These are phyloP conservation scores for Onychomys arenicola DNA, from an alignment of 2,797 vertebrate species.

Conservation along the genomic window DNA sequence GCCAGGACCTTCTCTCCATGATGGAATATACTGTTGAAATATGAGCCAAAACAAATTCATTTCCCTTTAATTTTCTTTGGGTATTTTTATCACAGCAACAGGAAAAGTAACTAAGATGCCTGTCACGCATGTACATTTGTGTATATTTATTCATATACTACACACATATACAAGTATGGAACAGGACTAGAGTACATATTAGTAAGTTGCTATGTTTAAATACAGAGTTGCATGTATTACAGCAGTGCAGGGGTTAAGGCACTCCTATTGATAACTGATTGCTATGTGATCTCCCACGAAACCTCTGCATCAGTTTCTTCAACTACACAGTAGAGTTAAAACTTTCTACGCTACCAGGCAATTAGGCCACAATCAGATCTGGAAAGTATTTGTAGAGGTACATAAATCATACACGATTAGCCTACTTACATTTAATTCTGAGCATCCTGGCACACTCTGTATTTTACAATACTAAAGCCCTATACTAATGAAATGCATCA, in stretches of 20 bases:
- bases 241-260: not conserved
- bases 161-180: not conserved
- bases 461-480: not conserved
- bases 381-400: not conserved
- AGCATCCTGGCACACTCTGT: not conserved
- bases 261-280: not conserved
- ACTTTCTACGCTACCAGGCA: not conserved
- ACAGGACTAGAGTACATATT: not conserved
- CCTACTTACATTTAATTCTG: not conserved
- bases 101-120: not conserved
- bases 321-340: not conserved
- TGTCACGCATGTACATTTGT: not conserved
- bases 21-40: not conserved
- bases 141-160: not conserved
- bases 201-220: not conserved
- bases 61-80: not conserved
- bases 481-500: not conserved
- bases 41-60: not conserved
- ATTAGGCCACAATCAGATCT: not conserved
- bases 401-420: not conserved
- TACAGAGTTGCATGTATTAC: not conserved
- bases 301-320: not conserved
- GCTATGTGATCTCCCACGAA: not conserved
- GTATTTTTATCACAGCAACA: not conserved
- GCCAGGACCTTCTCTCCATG: not conserved